Evolutionary conservation across 2,113 vertebrate genomes (phyloP), one percentile per base, ranked within the genome.

Genomic region (Mungos mungo): DNA sequence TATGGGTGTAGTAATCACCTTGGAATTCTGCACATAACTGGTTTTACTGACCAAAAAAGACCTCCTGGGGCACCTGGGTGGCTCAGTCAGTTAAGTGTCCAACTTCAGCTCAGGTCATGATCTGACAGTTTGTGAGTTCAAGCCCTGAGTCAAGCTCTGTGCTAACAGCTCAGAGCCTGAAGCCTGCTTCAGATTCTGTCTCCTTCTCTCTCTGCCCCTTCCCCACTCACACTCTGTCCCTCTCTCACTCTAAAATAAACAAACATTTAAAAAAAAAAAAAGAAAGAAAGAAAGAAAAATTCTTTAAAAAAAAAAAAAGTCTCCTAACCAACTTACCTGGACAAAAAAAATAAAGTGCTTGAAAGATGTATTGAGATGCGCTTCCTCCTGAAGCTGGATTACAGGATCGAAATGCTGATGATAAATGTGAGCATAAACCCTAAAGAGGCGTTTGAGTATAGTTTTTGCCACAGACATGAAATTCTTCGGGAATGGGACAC

Each of bases 321-420:
- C 4, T 95, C 25, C 33, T 35, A 93, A 80, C 23, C 41, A 79
- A 69, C 98, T 97, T 97, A 99, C 99, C 99, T 99, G 99, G 98
- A 99, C 99, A 68, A 99, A 99, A 97, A 99, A 99, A 97, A 99
- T 99, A 99, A 99, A 99, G 99, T 99, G 99, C 98, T 99, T 99
- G 98, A 99, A 99, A 85, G 99, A 99, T 89, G 99, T 99, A 96
- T 99, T 99, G 54, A 99, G 99, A 98, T 99, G 99, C 38, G 99
- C 99, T 98, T 99, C 99, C 52, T 99, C 99, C 97, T 99, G 99
- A 19, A 99, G 98, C 96, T 99, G 99, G 94, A 99, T 99, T 79
- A 99, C 99, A 0, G 99, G 99, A 60, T 99, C 99, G 95, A 99
- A 99, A 98, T 99, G 99, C 97, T 99, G 99, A 98, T 99, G 99